Percentiles rank a stretch among this genome's conserved stretches.
Conservation (phyloP, 2,797 vertebrate species). For the Chaetophractus vellerosus region DNA sequence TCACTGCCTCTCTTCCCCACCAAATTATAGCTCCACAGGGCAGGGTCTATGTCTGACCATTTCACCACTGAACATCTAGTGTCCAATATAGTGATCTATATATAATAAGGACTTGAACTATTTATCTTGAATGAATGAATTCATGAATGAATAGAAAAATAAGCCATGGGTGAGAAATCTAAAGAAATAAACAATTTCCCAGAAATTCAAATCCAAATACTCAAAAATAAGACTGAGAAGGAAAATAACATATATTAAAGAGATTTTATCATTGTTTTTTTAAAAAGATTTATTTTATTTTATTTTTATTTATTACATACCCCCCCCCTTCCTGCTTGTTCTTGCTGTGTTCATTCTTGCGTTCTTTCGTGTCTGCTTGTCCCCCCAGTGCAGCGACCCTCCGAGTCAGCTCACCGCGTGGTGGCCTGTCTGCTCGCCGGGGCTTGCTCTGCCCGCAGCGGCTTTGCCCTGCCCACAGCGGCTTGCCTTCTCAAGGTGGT, state of each 20-base stretch:
- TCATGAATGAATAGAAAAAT: neutral
- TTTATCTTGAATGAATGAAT: neutral
- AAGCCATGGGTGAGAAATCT: neutral
- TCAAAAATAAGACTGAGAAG: neutral
- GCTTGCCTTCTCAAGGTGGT: no score
- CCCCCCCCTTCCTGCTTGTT: no score
- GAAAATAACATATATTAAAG: neutral
- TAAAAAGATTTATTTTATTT: no score
- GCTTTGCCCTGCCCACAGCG: no score
- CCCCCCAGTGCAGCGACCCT: no score
- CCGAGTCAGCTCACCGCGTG: no score
- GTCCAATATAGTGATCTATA: neutral
- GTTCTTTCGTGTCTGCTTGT: no score
- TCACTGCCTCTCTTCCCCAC: neutral
- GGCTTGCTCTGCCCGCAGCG: no score
- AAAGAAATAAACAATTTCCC: neutral
- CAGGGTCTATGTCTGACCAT: neutral
- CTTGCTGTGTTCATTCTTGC: no score
- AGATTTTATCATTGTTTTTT: neutral
- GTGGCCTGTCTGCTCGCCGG: no score
- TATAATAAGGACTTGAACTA: neutral
- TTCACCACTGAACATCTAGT: neutral
- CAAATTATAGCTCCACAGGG: neutral
- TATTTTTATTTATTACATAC: no score
- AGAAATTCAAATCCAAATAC: slow-evolving; percentile 12